Evolutionary conservation across 2,113 vertebrate genomes (phyloP).

Genomic region (Regulus satrapa): DNA sequence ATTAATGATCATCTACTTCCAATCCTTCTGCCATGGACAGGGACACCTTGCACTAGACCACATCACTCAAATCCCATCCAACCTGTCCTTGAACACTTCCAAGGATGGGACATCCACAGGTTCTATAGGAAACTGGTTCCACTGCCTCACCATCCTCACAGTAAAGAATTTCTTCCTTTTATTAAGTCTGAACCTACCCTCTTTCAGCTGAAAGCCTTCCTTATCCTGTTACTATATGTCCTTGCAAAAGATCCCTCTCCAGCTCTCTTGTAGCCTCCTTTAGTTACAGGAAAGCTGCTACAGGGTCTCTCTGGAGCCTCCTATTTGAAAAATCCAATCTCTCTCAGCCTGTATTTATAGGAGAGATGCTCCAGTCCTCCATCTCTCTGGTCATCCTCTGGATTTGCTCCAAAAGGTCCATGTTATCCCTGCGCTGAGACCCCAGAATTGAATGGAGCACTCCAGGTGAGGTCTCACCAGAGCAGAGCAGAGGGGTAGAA

Average conservation of each 20-base stretch:
- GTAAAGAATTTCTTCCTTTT: background rate
- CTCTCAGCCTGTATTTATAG: background rate
- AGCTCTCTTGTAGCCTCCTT: background rate
- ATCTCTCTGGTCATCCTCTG: background rate
- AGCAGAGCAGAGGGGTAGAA: background rate
- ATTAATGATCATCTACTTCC: background rate
- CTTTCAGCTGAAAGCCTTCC: background rate
- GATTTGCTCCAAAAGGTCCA: background rate
- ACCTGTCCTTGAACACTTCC: background rate
- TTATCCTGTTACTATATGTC: background rate
- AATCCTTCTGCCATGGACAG: background rate
- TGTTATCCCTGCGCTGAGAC: background rate
- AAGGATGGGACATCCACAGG: background rate
- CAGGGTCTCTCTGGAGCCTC: background rate
- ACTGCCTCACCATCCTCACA: background rate
- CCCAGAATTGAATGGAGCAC: background rate
- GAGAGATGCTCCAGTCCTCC: background rate
- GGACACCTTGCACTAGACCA: background rate
- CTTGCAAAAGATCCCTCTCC: background rate
- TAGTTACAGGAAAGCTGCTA: background rate
- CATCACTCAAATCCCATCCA: background rate
- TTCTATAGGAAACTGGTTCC: background rate
- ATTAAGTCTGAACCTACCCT: background rate
- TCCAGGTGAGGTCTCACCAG: accelerated
- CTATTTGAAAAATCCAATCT: background rate